These are phyloP conservation scores for Caprella mutica DNA, from an alignment of 2,888 invertebrate species.

Conservation along the genomic window DNA sequence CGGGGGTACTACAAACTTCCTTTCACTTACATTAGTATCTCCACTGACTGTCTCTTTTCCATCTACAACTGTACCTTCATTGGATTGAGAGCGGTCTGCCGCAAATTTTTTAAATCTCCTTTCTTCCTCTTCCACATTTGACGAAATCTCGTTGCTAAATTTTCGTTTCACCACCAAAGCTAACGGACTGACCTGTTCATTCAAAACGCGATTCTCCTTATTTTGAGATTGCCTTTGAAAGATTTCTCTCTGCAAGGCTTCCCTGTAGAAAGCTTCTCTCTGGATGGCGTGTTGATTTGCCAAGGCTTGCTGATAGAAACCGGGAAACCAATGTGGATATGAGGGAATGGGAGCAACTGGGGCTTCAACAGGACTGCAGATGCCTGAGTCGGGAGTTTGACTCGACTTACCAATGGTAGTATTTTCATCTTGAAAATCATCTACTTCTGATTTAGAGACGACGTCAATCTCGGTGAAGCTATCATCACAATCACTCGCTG, in stretches of 20 bases:
- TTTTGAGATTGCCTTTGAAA: conserved; percentile 11
- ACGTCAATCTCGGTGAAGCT: conserved; percentile 3
- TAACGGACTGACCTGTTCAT: conserved; percentile 26
- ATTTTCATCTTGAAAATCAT: not conserved
- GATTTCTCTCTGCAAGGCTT: conserved; percentile 16
- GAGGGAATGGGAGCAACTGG: not conserved
- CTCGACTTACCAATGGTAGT: not conserved
- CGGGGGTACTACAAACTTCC: conserved; percentile 15
- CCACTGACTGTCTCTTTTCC: not conserved
- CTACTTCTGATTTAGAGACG: too few species aligned
- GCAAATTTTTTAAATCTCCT: not conserved
- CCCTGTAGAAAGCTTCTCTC: conserved; percentile 1
- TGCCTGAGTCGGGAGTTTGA: not conserved
- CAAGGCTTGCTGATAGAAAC: conserved; percentile 3
- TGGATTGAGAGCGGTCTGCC: too few species aligned
- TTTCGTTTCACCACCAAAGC: conserved; percentile 26
- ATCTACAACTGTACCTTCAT: not conserved
- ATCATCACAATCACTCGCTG: not conserved
- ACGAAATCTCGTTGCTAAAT: not conserved
- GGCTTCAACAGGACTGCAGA: not conserved
- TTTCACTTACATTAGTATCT: not conserved
- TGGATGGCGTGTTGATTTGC: conserved; percentile 8
- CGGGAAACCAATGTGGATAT: conserved; percentile 4
- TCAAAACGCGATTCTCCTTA: too few species aligned
- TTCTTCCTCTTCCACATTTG: not conserved